These are phyloP conservation scores for Drosophila burlai DNA, from an alignment of 1,140 invertebrate species.

Conservation along the genomic window DNA sequence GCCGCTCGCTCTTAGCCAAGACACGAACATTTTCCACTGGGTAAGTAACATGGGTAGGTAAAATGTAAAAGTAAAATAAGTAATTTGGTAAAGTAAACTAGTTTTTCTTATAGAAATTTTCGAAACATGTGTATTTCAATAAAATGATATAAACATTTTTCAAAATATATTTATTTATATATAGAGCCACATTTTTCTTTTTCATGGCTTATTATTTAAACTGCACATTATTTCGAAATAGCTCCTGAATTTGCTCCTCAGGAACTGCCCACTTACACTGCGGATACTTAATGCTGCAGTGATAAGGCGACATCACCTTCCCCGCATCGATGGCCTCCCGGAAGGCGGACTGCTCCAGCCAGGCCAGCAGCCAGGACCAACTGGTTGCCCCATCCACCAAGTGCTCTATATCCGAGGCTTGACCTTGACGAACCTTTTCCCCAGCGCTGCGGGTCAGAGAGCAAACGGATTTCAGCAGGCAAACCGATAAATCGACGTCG, in stretches of 20 bases:
- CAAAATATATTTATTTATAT: background rate
- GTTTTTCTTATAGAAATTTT: background rate
- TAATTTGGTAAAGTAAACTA: no score
- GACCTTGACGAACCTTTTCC: conserved; percentile 26
- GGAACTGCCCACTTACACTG: conserved; percentile 66
- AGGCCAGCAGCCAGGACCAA: conserved; percentile 60
- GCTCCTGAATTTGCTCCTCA: conserved; percentile 48
- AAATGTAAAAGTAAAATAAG: background rate
- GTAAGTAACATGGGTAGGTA: background rate
- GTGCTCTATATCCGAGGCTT: conserved; percentile 58
- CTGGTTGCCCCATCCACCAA: conserved; percentile 58
- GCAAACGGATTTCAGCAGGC: conserved; percentile 71
- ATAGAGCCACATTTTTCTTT: background rate
- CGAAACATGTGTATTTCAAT: background rate
- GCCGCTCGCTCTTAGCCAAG: background rate
- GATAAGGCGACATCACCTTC: background rate
- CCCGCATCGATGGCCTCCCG: conserved; percentile 59
- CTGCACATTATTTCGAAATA: conserved; percentile 60
- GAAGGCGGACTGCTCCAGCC: conserved; percentile 54
- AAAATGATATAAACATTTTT: background rate
- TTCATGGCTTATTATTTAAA: conserved; percentile 37
- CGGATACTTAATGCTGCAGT: conserved; percentile 61
- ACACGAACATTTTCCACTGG: background rate
- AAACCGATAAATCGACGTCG: conserved; percentile 63
- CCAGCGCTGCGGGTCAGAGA: conserved; percentile 43